Evolutionary conservation across 1,140 invertebrate species (phyloP).

Genomic region (Tetramorium parvispinum): DNA sequence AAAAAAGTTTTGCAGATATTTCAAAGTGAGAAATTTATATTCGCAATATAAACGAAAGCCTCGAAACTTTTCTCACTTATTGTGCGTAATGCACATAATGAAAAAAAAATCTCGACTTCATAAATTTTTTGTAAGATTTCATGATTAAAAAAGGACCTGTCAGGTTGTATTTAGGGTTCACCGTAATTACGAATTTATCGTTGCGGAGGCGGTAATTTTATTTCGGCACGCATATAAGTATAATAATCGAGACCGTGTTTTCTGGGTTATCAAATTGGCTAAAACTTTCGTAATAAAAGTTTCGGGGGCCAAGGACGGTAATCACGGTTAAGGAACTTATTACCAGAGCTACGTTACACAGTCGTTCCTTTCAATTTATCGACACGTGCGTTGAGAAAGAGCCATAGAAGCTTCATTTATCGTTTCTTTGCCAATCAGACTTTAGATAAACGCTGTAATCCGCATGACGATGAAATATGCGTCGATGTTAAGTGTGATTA

Average conservation of each 20-base stretch:
- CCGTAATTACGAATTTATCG: constrained; percentile 11
- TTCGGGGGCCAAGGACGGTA: constrained; percentile 24
- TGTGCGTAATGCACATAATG: neutral
- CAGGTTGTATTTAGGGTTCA: neutral
- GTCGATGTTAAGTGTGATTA: neutral
- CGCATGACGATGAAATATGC: neutral
- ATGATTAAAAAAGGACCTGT: neutral
- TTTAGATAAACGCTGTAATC: constrained; percentile 1
- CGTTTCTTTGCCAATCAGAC: constrained; percentile 4
- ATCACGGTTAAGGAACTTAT: constrained; percentile 46
- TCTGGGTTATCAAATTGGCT: neutral
- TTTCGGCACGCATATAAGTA: neutral
- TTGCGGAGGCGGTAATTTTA: constrained; percentile 17
- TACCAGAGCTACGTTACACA: constrained; percentile 3
- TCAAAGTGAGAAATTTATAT: neutral
- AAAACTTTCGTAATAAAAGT: constrained; percentile 69
- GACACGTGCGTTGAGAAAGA: neutral
- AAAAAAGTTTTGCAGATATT: neutral
- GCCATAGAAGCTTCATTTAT: constrained; percentile 29
- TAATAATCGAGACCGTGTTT: neutral
- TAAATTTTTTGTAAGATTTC: constrained; percentile 10
- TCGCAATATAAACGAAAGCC: neutral
- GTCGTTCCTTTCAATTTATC: constrained; percentile 58
- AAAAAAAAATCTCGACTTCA: constrained; percentile 24
- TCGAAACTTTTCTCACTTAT: constrained; percentile 19